Conservation (phyloP, 2,113 vertebrate genomes). For the Megaceryle torquata region DNA sequence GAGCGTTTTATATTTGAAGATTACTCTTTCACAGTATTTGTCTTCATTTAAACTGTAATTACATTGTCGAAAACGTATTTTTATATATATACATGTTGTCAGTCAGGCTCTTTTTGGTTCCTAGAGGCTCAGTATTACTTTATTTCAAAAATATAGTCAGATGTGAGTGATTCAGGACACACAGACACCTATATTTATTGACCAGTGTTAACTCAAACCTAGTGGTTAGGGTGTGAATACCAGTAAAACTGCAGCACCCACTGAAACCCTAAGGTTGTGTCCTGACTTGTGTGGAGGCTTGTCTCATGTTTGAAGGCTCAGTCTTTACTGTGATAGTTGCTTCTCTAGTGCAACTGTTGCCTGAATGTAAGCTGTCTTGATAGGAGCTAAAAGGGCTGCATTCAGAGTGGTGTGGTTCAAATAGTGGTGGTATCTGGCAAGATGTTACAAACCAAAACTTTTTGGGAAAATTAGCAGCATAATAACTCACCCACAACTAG, state of each 20-base stretch:
- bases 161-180: neutral
- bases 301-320: neutral
- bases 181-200: neutral
- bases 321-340: neutral
- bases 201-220: neutral
- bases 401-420: neutral
- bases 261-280: neutral
- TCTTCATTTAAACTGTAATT: neutral
- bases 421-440: neutral
- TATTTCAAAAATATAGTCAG: neutral
- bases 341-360: neutral
- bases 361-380: neutral
- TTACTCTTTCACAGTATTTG: neutral
- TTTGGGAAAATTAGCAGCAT: neutral
- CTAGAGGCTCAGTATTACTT: neutral
- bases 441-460: neutral
- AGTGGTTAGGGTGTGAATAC: neutral
- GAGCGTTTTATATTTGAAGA: accelerated
- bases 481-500: accelerated
- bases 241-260: neutral
- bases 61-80: neutral
- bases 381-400: neutral
- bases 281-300: neutral
- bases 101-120: neutral
- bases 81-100: neutral